Evolutionary conservation across 1,140 invertebrate species (phyloP), one percentile per base, ranked within the genome.

Genomic region (Xylocopa sonorina): DNA sequence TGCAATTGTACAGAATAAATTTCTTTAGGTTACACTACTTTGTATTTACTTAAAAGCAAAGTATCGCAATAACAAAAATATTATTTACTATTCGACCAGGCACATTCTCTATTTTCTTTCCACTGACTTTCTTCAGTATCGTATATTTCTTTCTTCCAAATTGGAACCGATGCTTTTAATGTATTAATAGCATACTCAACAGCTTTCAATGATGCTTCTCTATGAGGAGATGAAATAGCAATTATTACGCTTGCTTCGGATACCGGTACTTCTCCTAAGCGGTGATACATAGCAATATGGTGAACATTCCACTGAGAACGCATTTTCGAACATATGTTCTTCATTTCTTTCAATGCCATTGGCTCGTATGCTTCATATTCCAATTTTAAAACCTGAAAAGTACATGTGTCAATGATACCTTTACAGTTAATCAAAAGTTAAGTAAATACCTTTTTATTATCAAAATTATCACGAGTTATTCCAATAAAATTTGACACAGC

Each of bases 71-170:
- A 55, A n/a, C 69, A 57, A 82, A 88, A 83, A 73, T 76, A 63
- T 86, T 86, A 90, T 91, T 89, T 90, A 90, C 87, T 89, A 85
- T 76, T 91, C 62, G 92, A 91, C 96, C 96, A 97, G 87, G 93
- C 91, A 94, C 96, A 97, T 94, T 97, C 96, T 71, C 94, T 93
- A 89, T 97, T 97, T 92, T 96, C 95, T 89, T 97, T 97, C 96
- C 96, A 97, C 43, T 92, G 89, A 41, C 92, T 85, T 18, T 93
- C 89, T 14, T 93, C 90, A 72, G 94, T 94, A 48, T 94, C 94
- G 92, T 99, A 99, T 24, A 97, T 92, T 94, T 99, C 98, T 92
- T 98, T 99, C 92, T 99, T 99, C 98, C 98, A 99, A 75, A 99
- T 98, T 4, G 98, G 98, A 63, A 99, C 98, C 21, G 93, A 94